Evolutionary conservation across 2,888 invertebrate genomes (phyloP).

Genomic region (Euproctis similis): DNA sequence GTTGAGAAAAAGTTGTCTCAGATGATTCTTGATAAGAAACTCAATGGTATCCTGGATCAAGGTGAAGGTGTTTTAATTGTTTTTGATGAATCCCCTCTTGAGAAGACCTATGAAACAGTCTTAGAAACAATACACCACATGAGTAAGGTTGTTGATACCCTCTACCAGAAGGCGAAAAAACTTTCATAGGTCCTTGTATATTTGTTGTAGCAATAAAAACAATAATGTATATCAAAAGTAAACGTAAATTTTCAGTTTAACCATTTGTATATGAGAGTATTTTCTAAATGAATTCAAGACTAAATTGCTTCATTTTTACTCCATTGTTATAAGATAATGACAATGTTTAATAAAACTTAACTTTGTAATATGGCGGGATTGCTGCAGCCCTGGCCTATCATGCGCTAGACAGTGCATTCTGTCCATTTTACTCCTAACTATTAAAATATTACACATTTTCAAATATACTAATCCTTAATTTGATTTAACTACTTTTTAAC

Average conservation of each 20-base stretch:
- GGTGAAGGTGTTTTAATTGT: constrained; percentile 98
- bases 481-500: constrained; percentile 56
- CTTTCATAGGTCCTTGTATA: constrained; percentile 82
- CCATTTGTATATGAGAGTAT: constrained; percentile 55
- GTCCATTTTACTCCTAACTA: constrained; percentile 19
- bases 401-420: constrained; percentile 9
- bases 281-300: constrained; percentile 53
- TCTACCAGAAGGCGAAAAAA: constrained; percentile 99
- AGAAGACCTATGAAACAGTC: constrained; percentile 98
- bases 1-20: constrained; percentile 99
- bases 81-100: constrained; percentile 94
- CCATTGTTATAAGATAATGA: constrained; percentile 37
- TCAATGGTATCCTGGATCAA: constrained; percentile 98
- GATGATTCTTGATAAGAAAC: constrained; percentile 99
- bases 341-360: constrained; percentile 29
- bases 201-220: constrained; percentile 65
- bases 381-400: constrained; percentile 23
- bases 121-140: constrained; percentile 98
- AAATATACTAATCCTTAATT: constrained; percentile 49
- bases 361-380: constrained; percentile 33
- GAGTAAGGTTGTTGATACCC: constrained; percentile 99
- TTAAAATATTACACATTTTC: constrained; percentile 43
- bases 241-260: constrained; percentile 60
- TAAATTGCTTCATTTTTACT: constrained; percentile 47
- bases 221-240: constrained; percentile 66